Evolutionary conservation across 2,113 vertebrate species (phyloP).

Genomic region (Gila orcuttii): DNA sequence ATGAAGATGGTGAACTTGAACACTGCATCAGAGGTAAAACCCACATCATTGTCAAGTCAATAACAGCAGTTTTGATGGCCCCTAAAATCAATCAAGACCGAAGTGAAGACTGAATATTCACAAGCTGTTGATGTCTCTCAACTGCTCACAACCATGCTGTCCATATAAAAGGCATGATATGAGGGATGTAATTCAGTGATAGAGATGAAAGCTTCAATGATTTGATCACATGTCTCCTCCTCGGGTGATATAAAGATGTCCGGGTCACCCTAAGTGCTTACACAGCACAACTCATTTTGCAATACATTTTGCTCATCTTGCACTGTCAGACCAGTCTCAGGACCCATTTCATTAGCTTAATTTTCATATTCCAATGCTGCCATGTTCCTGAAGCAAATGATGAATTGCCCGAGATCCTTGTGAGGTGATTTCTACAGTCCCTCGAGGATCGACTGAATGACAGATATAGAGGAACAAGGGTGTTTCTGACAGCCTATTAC

Average conservation of each 20-base stretch:
- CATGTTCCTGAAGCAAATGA: constrained; percentile 59
- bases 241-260: constrained; percentile 9
- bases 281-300: constrained; percentile 50
- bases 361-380: constrained; percentile 68
- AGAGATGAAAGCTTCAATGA: constrained; percentile 22
- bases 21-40: neutral
- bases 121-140: neutral
- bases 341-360: constrained; percentile 67
- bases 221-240: constrained; percentile 1
- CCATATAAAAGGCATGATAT: neutral
- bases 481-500: constrained; percentile 45
- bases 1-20: neutral
- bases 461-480: constrained; percentile 20
- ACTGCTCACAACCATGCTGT: constrained; percentile 1
- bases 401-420: constrained; percentile 60
- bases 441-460: neutral
- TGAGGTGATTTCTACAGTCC: neutral
- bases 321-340: constrained; percentile 60
- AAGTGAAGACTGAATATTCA: constrained; percentile 19
- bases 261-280: constrained; percentile 29
- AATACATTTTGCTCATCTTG: constrained; percentile 62
- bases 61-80: constrained; percentile 11
- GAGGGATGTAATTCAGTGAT: neutral
- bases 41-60: constrained; percentile 4
- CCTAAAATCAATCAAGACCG: constrained; percentile 20